Evolutionary conservation across 37 sponge, comb jelly and placozoan species (phyloP).

Genomic region (Spongia lamella): DNA sequence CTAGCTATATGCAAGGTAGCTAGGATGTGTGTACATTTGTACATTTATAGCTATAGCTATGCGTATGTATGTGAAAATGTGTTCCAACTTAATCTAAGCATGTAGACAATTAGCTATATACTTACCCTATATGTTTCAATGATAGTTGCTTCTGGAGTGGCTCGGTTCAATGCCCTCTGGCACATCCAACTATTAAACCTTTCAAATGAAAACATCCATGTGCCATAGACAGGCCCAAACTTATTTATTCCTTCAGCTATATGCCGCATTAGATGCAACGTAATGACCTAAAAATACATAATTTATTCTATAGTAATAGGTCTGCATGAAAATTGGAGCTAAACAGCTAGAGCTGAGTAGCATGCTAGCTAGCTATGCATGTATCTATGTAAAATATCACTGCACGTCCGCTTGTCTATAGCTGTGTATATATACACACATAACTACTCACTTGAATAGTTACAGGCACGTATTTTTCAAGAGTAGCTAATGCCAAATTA

Average conservation of each 20-base stretch:
- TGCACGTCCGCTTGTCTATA: no score
- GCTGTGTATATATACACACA: conserved; percentile 1
- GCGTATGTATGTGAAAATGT: no score
- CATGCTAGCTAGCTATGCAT: no score
- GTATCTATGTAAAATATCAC: no score
- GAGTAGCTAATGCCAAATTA: conserved; percentile 11
- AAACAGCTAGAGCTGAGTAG: no score
- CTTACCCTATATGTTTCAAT: conserved; percentile 26
- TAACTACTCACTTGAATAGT: conserved; percentile 5
- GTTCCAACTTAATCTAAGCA: no score
- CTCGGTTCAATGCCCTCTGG: conserved; percentile 6
- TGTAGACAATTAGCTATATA: no score
- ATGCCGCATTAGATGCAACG: conserved; percentile 17
- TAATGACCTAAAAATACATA: conserved; percentile 13
- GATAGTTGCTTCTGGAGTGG: conserved; percentile 18
- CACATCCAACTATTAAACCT: conserved; percentile 27
- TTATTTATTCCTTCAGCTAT: conserved; percentile 1
- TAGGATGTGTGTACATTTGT: no score
- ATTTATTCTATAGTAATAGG: no score
- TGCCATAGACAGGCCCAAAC: conserved; percentile 26
- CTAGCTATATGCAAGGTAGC: no score
- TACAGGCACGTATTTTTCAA: conserved; percentile 27
- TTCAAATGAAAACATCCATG: conserved; percentile 32
- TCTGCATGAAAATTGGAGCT: no score
- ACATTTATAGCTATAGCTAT: no score